phyloP scores from a whole-genome alignment of 2,888 invertebrate genomes.

The Dasysyrphus tricinctus region DNA sequence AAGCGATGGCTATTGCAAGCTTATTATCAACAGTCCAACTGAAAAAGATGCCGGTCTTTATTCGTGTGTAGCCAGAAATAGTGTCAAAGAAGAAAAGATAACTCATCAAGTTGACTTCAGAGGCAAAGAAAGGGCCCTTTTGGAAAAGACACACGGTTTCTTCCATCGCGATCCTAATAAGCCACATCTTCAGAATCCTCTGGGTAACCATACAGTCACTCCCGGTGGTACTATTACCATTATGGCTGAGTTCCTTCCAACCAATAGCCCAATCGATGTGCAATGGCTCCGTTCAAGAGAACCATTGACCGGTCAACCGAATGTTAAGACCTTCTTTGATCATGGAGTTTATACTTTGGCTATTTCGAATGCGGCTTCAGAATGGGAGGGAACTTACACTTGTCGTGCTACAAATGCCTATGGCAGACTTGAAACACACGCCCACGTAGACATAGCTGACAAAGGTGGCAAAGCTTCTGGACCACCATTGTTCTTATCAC shows the following conservation, averaged over 20 bases:
- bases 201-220: conserved; percentile 89
- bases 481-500: conserved; percentile 90
- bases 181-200: conserved; percentile 88
- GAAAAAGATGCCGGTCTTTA: conserved; percentile 89
- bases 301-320: conserved; percentile 85
- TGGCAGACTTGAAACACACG: conserved; percentile 89
- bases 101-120: conserved; percentile 89
- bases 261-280: conserved; percentile 89
- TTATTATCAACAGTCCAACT: conserved; percentile 88
- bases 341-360: conserved; percentile 90
- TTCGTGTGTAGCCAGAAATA: conserved; percentile 90
- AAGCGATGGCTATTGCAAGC: conserved; percentile 89
- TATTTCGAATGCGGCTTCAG: conserved; percentile 88
- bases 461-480: conserved; percentile 85
- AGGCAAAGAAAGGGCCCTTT: conserved; percentile 83
- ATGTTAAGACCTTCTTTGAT: conserved; percentile 87
- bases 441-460: conserved; percentile 87
- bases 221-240: conserved; percentile 92
- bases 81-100: conserved; percentile 89
- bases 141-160: conserved; percentile 83
- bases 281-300: conserved; percentile 90
- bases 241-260: conserved; percentile 89
- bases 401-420: conserved; percentile 90
- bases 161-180: conserved; percentile 85
- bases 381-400: conserved; percentile 90